phyloP scores from a whole-genome alignment of 2,797 vertebrate species.

The Linurgus olivaceus region DNA sequence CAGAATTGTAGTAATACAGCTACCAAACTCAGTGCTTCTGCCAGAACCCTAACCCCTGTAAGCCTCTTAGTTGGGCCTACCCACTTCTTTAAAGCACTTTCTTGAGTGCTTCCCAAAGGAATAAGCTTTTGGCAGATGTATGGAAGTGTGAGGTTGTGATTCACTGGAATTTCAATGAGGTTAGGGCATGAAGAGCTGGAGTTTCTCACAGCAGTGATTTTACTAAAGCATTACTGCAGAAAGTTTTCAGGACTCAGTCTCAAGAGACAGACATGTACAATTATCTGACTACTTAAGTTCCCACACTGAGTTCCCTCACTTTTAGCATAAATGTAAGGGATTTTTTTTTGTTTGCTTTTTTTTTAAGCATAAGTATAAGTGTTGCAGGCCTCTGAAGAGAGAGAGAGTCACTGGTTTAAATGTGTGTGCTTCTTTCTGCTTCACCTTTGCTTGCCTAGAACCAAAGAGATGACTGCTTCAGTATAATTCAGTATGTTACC shows the following conservation, averaged over 20 bases:
- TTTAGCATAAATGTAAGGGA: neutral
- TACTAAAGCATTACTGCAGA: neutral
- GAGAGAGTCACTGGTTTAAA: neutral
- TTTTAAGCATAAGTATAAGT: neutral
- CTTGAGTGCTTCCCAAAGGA: neutral
- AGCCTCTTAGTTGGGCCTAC: neutral
- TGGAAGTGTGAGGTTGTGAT: constrained; percentile 6
- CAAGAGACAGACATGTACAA: neutral
- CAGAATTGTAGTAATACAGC: neutral
- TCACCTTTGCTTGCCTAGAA: neutral
- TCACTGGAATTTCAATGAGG: neutral
- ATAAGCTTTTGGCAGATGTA: neutral
- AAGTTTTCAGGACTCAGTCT: neutral
- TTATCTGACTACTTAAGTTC: neutral
- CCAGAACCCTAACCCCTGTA: neutral
- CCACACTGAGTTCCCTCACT: neutral
- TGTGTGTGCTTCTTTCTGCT: neutral
- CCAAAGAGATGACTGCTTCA: neutral
- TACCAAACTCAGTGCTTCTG: neutral
- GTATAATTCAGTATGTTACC: neutral
- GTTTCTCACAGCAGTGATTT: neutral
- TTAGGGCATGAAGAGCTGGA: constrained; percentile 1
- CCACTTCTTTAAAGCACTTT: neutral
- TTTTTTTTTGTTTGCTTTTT: neutral
- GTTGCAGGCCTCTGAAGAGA: neutral